These are phyloP conservation scores for Metopia argyrocephala DNA, from an alignment of 2,888 invertebrate genomes.

Conservation along the genomic window DNA sequence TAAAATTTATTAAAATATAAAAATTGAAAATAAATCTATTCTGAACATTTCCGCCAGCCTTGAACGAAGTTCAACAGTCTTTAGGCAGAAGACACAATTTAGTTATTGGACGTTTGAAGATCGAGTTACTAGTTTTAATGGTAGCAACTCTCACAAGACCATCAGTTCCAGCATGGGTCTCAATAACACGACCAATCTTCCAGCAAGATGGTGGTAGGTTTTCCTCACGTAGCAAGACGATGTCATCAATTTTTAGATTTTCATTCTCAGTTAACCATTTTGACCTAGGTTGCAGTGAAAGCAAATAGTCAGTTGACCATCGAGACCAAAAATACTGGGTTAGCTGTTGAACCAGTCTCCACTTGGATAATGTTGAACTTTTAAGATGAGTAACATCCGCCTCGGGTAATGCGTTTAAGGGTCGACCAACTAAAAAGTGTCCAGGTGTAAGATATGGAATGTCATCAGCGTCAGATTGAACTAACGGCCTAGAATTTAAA, in stretches of 20 bases:
- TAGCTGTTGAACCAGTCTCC: constrained; percentile 1
- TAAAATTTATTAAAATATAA: background rate
- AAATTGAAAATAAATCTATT: background rate
- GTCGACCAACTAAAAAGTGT: constrained; percentile 21
- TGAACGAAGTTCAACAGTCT: constrained; percentile 34
- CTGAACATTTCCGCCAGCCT: constrained; percentile 38
- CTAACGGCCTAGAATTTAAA: constrained; percentile 33
- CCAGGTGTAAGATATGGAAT: constrained; percentile 31
- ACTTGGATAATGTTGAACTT: constrained; percentile 11
- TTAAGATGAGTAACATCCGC: constrained; percentile 7
- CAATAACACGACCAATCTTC: constrained; percentile 16
- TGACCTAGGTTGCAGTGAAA: constrained; percentile 20
- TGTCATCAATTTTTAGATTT: constrained; percentile 5
- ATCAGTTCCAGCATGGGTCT: constrained; percentile 39
- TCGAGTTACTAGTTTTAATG: constrained; percentile 7
- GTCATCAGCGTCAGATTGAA: constrained; percentile 41
- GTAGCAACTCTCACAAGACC: constrained; percentile 36
- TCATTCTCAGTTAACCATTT: constrained; percentile 19
- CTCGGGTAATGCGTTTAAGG: constrained; percentile 20
- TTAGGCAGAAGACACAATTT: constrained; percentile 2
- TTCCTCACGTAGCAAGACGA: constrained; percentile 29
- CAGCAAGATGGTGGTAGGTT: constrained; percentile 33
- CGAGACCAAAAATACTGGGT: constrained; percentile 7
- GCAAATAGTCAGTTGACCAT: constrained; percentile 19
- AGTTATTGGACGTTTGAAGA: background rate